These are phyloP conservation scores for Seriola dumerili DNA, from an alignment of 2,113 vertebrate species.

Conservation along the genomic window DNA sequence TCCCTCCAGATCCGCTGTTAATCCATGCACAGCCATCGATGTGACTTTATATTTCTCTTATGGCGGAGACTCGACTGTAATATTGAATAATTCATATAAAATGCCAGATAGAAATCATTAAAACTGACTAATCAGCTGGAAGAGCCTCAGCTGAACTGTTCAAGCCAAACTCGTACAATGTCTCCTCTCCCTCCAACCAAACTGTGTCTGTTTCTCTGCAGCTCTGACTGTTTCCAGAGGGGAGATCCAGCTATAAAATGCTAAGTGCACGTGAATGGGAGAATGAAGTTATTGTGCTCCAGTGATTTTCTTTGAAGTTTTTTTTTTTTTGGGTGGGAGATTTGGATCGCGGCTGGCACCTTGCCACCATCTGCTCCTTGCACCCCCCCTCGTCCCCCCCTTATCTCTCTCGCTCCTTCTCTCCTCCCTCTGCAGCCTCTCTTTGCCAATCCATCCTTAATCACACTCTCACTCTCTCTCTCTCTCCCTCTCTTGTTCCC, in stretches of 20 bases:
- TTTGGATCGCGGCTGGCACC: slow-evolving; percentile 18
- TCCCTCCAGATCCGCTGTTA: not conserved
- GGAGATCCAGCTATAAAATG: slow-evolving; percentile 12
- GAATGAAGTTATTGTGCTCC: slow-evolving; percentile 28
- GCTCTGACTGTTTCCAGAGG: not conserved
- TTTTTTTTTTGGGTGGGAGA: slow-evolving; percentile 21
- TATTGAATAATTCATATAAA: slow-evolving; percentile 23
- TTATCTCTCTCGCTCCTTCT: slow-evolving; percentile 18
- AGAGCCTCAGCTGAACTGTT: not conserved
- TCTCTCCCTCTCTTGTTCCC: not conserved
- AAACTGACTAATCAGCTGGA: slow-evolving; percentile 3
- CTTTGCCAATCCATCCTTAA: slow-evolving; percentile 35
- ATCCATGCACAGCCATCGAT: not conserved
- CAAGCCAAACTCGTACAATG: not conserved
- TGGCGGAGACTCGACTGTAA: not conserved
- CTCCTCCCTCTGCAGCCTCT: slow-evolving; percentile 2
- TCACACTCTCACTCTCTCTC: slow-evolving; percentile 19
- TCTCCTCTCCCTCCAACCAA: not conserved
- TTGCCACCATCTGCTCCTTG: slow-evolving; percentile 30
- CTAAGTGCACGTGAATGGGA: not conserved
- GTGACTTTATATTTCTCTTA: slow-evolving; percentile 3
- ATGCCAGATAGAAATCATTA: slow-evolving; percentile 21
- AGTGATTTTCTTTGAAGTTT: slow-evolving; percentile 38
- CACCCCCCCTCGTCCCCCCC: not conserved
- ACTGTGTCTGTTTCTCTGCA: not conserved